These are phyloP conservation scores for Octomys mimax DNA, from an alignment of 2,797 vertebrate species.

Conservation along the genomic window DNA sequence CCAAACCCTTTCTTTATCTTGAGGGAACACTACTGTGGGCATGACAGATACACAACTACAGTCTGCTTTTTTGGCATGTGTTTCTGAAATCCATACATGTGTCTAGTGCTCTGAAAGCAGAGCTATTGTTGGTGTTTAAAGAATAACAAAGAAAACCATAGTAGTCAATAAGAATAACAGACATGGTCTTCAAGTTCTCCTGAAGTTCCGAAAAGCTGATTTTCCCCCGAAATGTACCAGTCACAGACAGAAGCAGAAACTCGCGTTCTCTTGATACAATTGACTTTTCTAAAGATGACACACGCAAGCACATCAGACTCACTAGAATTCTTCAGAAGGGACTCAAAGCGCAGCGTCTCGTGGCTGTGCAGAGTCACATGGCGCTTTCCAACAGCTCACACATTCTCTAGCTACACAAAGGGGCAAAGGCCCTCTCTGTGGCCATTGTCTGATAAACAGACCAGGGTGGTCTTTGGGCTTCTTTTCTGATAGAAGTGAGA, in stretches of 20 bases:
- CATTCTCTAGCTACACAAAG: constrained; percentile 77
- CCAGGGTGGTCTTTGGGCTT: constrained; percentile 33
- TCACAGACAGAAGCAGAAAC: constrained; percentile 26
- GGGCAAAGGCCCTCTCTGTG: constrained; percentile 47
- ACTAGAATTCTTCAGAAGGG: constrained; percentile 50
- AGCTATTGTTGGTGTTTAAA: neutral
- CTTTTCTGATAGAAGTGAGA: neutral
- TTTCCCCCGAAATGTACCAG: constrained; percentile 57
- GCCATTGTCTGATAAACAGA: constrained; percentile 71
- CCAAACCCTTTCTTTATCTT: neutral
- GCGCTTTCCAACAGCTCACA: constrained; percentile 77
- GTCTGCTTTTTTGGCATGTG: neutral
- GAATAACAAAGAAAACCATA: constrained; percentile 52
- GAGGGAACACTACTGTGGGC: neutral
- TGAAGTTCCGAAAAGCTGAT: constrained; percentile 22
- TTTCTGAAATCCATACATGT: constrained; percentile 28
- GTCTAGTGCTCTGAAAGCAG: constrained; percentile 36
- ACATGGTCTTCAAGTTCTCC: neutral
- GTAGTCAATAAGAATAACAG: constrained; percentile 61
- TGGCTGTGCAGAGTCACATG: constrained; percentile 70
- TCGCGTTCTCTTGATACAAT: constrained; percentile 39
- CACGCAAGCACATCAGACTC: constrained; percentile 10
- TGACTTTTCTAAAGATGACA: neutral
- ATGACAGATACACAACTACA: neutral
- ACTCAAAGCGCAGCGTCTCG: constrained; percentile 54